Evolutionary conservation across 2,113 vertebrate genomes (phyloP).

Genomic region (Microcebus jonahi): DNA sequence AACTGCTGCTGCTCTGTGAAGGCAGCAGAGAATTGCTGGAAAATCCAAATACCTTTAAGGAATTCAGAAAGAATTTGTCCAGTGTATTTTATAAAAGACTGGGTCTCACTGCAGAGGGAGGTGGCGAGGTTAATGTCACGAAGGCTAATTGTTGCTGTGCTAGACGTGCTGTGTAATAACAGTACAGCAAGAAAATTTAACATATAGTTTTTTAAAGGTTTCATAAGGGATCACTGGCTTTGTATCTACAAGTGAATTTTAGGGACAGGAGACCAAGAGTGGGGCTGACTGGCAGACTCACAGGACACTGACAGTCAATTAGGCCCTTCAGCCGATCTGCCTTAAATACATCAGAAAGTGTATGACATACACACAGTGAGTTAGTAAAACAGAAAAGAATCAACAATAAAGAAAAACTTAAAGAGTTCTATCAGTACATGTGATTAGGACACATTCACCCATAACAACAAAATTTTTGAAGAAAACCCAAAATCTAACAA

Average conservation of each 20-base stretch:
- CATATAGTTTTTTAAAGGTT: not conserved
- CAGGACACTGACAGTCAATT: not conserved
- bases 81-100: not conserved
- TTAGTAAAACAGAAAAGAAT: not conserved
- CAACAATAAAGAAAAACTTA: not conserved
- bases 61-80: not conserved
- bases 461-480: not conserved
- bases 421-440: not conserved
- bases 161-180: not conserved
- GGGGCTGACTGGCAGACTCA: not conserved
- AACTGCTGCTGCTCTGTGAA: not conserved
- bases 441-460: not conserved
- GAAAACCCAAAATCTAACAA: conserved; percentile 31
- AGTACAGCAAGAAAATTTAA: not conserved
- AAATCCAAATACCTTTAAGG: not conserved
- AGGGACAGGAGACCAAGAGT: not conserved
- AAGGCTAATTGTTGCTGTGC: not conserved
- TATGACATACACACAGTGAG: not conserved
- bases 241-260: not conserved
- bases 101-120: not conserved
- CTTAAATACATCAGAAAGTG: not conserved
- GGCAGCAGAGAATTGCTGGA: not conserved
- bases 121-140: not conserved
- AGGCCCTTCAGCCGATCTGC: not conserved
- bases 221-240: not conserved